phyloP scores from a whole-genome alignment of 2,113 vertebrate genomes.

The Perca fluviatilis region DNA sequence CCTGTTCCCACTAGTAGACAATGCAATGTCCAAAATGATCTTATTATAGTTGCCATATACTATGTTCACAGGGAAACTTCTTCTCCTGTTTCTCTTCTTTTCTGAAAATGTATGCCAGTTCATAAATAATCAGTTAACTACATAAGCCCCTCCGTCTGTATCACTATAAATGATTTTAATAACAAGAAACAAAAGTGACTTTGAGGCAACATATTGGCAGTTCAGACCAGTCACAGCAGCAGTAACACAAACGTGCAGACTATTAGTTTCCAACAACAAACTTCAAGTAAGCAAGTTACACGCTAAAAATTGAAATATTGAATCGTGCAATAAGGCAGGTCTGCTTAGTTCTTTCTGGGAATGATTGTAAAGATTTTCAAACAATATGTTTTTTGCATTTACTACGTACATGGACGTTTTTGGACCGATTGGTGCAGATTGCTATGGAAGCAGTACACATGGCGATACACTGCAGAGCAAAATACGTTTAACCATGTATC shows the following conservation, averaged over 20 bases:
- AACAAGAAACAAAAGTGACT: not conserved
- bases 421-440: no score
- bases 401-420: no score
- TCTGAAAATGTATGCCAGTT: not conserved
- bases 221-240: not conserved
- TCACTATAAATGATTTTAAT: not conserved
- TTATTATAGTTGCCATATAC: not conserved
- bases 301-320: no score
- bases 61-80: not conserved
- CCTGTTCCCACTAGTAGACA: not conserved
- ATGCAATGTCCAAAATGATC: not conserved
- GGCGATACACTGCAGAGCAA: no score
- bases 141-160: not conserved
- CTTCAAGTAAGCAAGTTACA: no score
- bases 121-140: not conserved
- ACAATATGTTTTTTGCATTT: no score
- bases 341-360: no score
- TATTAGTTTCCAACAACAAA: not conserved
- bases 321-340: no score
- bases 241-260: not conserved
- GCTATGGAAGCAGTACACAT: no score
- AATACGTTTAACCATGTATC: no score
- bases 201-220: not conserved
- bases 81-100: not conserved
- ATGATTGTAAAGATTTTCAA: no score